Evolutionary conservation across 2,888 invertebrate species (phyloP).

Genomic region (Ashinkailepas kermadecensis): DNA sequence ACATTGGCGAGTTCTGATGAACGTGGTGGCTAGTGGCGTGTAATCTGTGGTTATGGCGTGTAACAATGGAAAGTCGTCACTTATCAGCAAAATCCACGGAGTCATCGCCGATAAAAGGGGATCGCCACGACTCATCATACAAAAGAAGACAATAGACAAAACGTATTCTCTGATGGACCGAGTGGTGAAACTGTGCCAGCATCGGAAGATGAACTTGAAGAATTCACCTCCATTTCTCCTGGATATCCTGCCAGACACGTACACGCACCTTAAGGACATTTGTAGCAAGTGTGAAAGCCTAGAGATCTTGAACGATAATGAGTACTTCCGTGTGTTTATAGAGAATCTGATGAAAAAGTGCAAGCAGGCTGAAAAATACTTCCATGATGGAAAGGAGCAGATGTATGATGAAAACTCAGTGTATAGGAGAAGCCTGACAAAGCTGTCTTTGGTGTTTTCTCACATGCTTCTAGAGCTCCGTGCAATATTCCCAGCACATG

Average conservation of each 20-base stretch:
- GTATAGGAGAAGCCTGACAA: conserved; percentile 89
- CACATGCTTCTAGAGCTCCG: conserved; percentile 99
- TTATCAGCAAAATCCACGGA: conserved; percentile 89
- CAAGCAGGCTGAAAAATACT: conserved; percentile 95
- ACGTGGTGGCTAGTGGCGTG: no score
- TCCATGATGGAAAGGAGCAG: conserved; percentile 96
- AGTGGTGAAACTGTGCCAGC: conserved; percentile 94
- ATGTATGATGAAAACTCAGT: conserved; percentile 97
- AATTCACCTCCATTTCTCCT: conserved; percentile 99
- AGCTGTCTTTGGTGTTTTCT: conserved; percentile 95
- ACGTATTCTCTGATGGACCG: conserved; percentile 99
- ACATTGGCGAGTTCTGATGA: no score
- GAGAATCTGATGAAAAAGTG: conserved; percentile 97
- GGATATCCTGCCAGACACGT: conserved; percentile 98
- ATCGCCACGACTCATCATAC: conserved; percentile 77
- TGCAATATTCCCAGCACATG: conserved; percentile 85
- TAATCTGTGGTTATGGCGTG: no score
- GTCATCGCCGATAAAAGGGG: conserved; percentile 75
- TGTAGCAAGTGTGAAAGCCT: conserved; percentile 92
- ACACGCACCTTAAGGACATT: conserved; percentile 89
- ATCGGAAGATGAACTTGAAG: conserved; percentile 96
- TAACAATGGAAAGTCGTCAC: conserved; percentile 50
- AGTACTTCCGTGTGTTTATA: conserved; percentile 74
- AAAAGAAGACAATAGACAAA: conserved; percentile 91
- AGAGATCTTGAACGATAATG: conserved; percentile 69